A percentile compares a stretch with the other conserved stretches of the same genome.
Evolutionary conservation across 2,888 invertebrate species (phyloP).

Genomic region (Caenorhabditis zanzibari): DNA sequence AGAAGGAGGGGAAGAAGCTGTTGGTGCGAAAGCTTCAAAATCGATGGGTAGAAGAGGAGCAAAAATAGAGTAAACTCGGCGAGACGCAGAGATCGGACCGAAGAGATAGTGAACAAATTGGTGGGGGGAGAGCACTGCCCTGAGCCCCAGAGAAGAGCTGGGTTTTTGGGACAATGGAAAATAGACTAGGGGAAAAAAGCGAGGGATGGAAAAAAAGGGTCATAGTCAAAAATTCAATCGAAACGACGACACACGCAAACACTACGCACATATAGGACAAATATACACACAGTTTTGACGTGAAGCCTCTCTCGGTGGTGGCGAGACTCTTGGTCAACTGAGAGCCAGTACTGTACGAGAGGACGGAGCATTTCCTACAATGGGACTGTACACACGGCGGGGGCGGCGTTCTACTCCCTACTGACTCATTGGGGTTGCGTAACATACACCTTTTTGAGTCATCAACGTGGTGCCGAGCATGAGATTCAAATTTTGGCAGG

Average conservation of each 20-base stretch:
- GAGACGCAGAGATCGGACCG: constrained; percentile 61
- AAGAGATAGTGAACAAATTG: constrained; percentile 62
- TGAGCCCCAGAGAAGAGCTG: constrained; percentile 21
- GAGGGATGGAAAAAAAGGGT: constrained; percentile 38
- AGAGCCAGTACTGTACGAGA: constrained; percentile 46
- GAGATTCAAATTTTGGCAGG: constrained; percentile 5
- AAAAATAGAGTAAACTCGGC: constrained; percentile 46
- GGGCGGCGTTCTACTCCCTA: constrained; percentile 27
- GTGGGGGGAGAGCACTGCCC: constrained; percentile 49
- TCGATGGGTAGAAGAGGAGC: constrained; percentile 41
- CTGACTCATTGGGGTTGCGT: constrained; percentile 51
- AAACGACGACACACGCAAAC: constrained; percentile 52
- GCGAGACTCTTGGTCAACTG: constrained; percentile 48
- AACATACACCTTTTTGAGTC: constrained; percentile 54
- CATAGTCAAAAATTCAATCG: constrained; percentile 52
- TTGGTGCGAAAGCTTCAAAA: constrained; percentile 52
- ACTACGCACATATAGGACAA: constrained; percentile 46
- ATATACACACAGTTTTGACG: constrained; percentile 55
- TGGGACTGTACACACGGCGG: constrained; percentile 31
- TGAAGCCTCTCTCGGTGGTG: constrained; percentile 57
- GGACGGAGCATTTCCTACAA: constrained; percentile 33
- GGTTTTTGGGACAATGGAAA: constrained; percentile 42
- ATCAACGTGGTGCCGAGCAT: constrained; percentile 13
- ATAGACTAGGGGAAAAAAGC: constrained; percentile 27
- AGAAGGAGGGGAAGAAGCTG: constrained; percentile 3